phyloP scores from a whole-genome alignment of 2,888 invertebrate species.

The Scaptomyza flava region DNA sequence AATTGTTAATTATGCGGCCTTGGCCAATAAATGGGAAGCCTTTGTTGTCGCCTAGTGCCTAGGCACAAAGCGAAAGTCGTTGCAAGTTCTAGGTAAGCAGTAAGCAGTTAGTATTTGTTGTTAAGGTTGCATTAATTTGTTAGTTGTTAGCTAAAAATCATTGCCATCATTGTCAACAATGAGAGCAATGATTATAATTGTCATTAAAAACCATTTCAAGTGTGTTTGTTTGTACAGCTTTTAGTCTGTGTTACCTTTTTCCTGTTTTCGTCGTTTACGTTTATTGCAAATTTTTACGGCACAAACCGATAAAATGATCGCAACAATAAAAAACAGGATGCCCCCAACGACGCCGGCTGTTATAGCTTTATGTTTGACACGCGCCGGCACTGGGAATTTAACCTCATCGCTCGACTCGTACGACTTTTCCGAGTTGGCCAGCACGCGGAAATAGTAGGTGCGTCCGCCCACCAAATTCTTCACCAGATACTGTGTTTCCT shows the following conservation, averaged over 20 bases:
- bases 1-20: conserved; percentile 20
- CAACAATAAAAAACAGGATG: conserved; percentile 98
- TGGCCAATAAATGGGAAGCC: conserved; percentile 17
- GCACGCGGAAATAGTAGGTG: conserved; percentile 95
- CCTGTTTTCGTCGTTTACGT: conserved; percentile 97
- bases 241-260: conserved; percentile 92
- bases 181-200: conserved; percentile 39
- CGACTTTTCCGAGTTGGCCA: conserved; percentile 94
- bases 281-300: conserved; percentile 99
- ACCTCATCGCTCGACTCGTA: conserved; percentile 95
- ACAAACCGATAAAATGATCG: conserved; percentile 98
- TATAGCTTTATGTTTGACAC: conserved; percentile 97
- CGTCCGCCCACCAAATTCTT: conserved; percentile 96
- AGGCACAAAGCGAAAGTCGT: conserved; percentile 11
- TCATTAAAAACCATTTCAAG: conserved; percentile 79
- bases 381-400: conserved; percentile 94
- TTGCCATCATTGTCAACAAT: conserved; percentile 37
- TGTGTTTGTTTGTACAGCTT: conserved; percentile 75
- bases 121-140: conserved; percentile 33
- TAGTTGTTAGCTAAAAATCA: conserved; percentile 41
- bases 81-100: conserved; percentile 18
- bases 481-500: conserved; percentile 96
- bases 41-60: not conserved
- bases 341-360: conserved; percentile 98
- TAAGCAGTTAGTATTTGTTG: conserved; percentile 29